phyloP scores from a whole-genome alignment of 2,113 vertebrate species.

The Arothron firmamentum region DNA sequence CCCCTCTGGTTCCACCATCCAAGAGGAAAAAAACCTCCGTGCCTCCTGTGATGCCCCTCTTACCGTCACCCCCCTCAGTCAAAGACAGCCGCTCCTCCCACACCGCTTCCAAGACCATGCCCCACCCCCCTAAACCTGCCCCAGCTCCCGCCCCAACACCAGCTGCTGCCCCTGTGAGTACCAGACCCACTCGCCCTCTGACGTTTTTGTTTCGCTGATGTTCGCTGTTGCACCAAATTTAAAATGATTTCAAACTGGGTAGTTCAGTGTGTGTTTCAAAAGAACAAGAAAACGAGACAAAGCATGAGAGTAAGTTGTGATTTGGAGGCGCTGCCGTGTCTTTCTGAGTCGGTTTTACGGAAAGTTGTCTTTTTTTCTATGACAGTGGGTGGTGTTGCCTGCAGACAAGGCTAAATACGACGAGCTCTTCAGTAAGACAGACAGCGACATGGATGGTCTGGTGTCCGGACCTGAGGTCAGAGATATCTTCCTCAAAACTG shows the following conservation, averaged over 20 bases:
- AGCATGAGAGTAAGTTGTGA: slow-evolving; percentile 24
- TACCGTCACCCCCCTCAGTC: slow-evolving; percentile 79
- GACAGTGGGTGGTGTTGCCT: slow-evolving; percentile 91
- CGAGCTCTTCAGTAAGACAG: slow-evolving; percentile 91
- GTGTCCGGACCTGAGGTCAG: slow-evolving; percentile 93
- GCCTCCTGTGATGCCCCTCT: slow-evolving; percentile 76
- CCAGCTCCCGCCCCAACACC: slow-evolving; percentile 58
- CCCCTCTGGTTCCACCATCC: slow-evolving; percentile 89
- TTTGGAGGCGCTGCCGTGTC: background rate
- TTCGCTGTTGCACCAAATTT: slow-evolving; percentile 2
- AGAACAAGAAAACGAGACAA: slow-evolving; percentile 35
- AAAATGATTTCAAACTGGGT: slow-evolving; percentile 63
- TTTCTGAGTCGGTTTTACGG: background rate
- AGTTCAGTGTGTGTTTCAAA: slow-evolving; percentile 61
- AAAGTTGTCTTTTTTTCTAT: background rate
- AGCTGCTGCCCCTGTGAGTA: slow-evolving; percentile 66
- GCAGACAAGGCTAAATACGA: slow-evolving; percentile 93
- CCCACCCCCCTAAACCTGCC: slow-evolving; percentile 71
- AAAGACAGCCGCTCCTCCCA: slow-evolving; percentile 84
- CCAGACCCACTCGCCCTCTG: slow-evolving; percentile 7
- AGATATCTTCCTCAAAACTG: slow-evolving; percentile 95
- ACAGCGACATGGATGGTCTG: slow-evolving; percentile 93
- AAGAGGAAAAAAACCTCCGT: slow-evolving; percentile 87
- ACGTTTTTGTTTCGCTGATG: slow-evolving; percentile 6
- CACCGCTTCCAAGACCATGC: slow-evolving; percentile 76